Conservation (phyloP, 2,797 vertebrate genomes). For the Phrynocephalus vlangalii region DNA sequence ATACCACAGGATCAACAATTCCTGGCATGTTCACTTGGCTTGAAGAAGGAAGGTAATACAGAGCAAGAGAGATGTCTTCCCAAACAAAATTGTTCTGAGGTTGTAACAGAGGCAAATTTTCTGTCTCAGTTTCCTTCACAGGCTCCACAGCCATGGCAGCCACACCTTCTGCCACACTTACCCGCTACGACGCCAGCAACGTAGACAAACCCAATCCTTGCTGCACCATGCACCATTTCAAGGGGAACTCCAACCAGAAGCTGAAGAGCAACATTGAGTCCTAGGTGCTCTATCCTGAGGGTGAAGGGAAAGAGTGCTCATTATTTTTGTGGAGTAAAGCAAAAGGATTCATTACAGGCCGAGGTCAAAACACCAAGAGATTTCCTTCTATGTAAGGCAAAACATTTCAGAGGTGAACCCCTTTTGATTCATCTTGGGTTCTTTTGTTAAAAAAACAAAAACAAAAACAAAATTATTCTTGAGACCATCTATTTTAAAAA, state of each 20-base stretch:
- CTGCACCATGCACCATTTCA: constrained; percentile 97
- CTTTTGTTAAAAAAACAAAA: too few relatives aligned
- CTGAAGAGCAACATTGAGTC: constrained; percentile 95
- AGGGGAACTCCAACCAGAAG: constrained; percentile 95
- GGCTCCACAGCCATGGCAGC: neutral
- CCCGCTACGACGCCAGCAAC: constrained; percentile 94
- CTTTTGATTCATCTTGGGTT: too few relatives aligned
- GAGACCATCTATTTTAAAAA: too few relatives aligned
- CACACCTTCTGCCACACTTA: constrained; percentile 69
- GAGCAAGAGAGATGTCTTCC: neutral
- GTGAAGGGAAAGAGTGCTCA: constrained; percentile 62
- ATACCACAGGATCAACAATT: neutral
- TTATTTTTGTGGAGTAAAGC: constrained; percentile 7
- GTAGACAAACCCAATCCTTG: constrained; percentile 93
- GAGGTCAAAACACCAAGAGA: too few relatives aligned
- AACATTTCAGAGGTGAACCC: too few relatives aligned
- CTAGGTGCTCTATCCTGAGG: constrained; percentile 93
- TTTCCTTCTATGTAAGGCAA: too few relatives aligned
- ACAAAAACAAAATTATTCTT: too few relatives aligned
- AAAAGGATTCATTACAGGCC: too few relatives aligned
- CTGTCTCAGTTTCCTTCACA: neutral
- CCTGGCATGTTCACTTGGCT: neutral
- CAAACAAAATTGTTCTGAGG: neutral
- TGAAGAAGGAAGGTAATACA: neutral
- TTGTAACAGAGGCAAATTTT: neutral